phyloP scores from a whole-genome alignment of 2,888 invertebrate genomes.

The Hydroisotoma schaefferi region DNA sequence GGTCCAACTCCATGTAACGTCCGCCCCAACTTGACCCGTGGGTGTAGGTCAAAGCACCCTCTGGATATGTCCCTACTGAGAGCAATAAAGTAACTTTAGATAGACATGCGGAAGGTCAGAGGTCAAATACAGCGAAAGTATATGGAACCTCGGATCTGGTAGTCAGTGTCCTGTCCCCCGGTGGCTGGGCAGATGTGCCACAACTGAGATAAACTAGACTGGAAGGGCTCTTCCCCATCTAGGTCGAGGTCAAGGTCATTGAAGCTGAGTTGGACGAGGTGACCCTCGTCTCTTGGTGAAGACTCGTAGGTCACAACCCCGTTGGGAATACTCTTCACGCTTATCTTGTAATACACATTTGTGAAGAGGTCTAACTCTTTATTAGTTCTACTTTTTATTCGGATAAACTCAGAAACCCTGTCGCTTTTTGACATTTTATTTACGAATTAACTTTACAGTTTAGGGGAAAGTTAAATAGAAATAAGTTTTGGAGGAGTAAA shows the following conservation, averaged over 20 bases:
- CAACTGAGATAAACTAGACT: too few relatives aligned
- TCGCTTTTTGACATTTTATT: too few relatives aligned
- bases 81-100: too few relatives aligned
- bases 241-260: constrained; percentile 23
- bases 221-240: too few relatives aligned
- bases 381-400: constrained; percentile 20
- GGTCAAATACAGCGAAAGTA: too few relatives aligned
- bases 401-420: neutral
- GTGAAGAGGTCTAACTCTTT: constrained; percentile 23
- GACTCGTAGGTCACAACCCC: constrained; percentile 31
- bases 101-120: too few relatives aligned
- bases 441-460: too few relatives aligned
- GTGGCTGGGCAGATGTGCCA: constrained; percentile 32
- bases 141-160: constrained; percentile 2
- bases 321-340: constrained; percentile 33
- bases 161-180: constrained; percentile 3
- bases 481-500: too few relatives aligned
- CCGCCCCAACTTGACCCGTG: constrained; percentile 37
- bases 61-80: constrained; percentile 24
- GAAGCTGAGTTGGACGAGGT: constrained; percentile 32
- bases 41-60: constrained; percentile 33
- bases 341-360: constrained; percentile 25
- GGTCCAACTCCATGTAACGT: constrained; percentile 31
- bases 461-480: too few relatives aligned
- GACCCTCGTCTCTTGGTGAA: constrained; percentile 22